Percentiles rank a stretch among this genome's conserved stretches.
Evolutionary conservation across 2,113 vertebrate genomes (phyloP).

Genomic region (Grantiella picta): DNA sequence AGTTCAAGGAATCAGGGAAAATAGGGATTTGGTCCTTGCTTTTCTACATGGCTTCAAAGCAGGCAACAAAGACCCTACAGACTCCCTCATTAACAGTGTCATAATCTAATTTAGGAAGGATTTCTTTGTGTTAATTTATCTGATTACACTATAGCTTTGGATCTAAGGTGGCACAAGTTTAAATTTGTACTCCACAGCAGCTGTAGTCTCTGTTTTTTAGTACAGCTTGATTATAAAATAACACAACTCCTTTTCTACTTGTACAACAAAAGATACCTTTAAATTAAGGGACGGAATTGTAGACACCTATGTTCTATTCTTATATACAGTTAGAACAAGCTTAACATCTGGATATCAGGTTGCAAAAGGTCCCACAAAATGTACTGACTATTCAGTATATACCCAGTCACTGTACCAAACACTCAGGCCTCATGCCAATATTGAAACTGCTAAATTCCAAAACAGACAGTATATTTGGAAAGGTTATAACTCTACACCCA

Average conservation of each 20-base stretch:
- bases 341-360: neutral
- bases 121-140: neutral
- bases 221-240: neutral
- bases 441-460: neutral
- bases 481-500: neutral
- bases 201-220: neutral
- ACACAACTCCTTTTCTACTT: neutral
- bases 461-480: neutral
- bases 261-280: neutral
- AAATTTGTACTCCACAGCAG: neutral
- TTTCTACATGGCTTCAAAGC: neutral
- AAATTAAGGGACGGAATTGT: neutral
- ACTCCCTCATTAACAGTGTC: neutral
- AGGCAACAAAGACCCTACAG: neutral
- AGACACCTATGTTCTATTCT: neutral
- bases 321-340: neutral
- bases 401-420: neutral
- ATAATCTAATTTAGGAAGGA: neutral
- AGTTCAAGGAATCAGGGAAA: neutral
- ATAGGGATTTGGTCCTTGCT: neutral
- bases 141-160: neutral
- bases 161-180: neutral
- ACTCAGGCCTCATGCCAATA: neutral
- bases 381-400: neutral
- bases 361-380: neutral